A percentile compares a stretch with the other conserved stretches of the same genome.
phyloP scores from a whole-genome alignment of 2,113 vertebrate genomes.

The Rattus norvegicus region GRCr8 NC_086026.1:99280001-99280500 shows the following conservation, averaged over 20 bases:
- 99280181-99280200: background rate
- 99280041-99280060: background rate
- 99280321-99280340: too few species aligned
- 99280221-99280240: too few species aligned
- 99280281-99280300: background rate
- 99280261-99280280: background rate
- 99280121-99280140: background rate
- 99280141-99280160: background rate
- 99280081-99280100: background rate
- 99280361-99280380: background rate
- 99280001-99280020: background rate
- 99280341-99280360: background rate
- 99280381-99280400: background rate
- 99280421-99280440: background rate
- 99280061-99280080: background rate
- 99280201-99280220: background rate
- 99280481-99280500: too few species aligned
- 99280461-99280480: too few species aligned
- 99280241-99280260: rapidly evolving
- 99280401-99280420: background rate
- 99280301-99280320: background rate
- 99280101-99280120: background rate
- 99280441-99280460: background rate
- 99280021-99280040: background rate
- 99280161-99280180: background rate